phyloP scores from a whole-genome alignment of 2,888 invertebrate species.

The Cristatella mucedo region DNA sequence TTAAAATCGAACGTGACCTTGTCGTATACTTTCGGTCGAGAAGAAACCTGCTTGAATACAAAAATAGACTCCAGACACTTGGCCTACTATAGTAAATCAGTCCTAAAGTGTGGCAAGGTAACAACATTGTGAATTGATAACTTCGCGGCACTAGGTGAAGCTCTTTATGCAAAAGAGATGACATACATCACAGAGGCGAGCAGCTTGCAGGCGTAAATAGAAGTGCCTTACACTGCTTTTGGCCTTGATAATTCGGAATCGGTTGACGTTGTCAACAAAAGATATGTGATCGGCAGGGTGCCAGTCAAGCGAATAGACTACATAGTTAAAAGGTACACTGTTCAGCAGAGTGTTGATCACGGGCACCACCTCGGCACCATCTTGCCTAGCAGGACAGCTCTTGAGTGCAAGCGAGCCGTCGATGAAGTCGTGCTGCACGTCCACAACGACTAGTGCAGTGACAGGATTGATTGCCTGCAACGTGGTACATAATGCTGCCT shows the following conservation, averaged over 20 bases:
- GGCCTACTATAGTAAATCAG: too few species aligned
- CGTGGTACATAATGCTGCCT: background rate
- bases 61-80: background rate
- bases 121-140: background rate
- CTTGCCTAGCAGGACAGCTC: constrained; percentile 65
- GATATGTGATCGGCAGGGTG: constrained; percentile 90
- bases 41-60: background rate
- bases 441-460: constrained; percentile 69
- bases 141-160: too few species aligned
- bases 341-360: constrained; percentile 61
- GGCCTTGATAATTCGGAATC: too few species aligned
- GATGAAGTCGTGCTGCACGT: constrained; percentile 96
- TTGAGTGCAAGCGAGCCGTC: constrained; percentile 79
- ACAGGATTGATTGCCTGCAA: constrained; percentile 23
- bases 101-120: too few species aligned
- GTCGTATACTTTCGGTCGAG: constrained; percentile 59
- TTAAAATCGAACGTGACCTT: constrained; percentile 73
- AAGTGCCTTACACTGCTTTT: background rate
- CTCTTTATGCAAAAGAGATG: background rate
- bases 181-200: background rate
- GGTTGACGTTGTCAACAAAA: constrained; percentile 72
- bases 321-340: constrained; percentile 52
- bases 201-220: constrained; percentile 4
- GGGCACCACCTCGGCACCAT: constrained; percentile 54
- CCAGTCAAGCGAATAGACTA: constrained; percentile 91